A percentile compares a stretch with the other conserved stretches of the same genome.
Conservation (phyloP, 2,797 vertebrate genomes). For the Threskiornis aethiopicus region DNA sequence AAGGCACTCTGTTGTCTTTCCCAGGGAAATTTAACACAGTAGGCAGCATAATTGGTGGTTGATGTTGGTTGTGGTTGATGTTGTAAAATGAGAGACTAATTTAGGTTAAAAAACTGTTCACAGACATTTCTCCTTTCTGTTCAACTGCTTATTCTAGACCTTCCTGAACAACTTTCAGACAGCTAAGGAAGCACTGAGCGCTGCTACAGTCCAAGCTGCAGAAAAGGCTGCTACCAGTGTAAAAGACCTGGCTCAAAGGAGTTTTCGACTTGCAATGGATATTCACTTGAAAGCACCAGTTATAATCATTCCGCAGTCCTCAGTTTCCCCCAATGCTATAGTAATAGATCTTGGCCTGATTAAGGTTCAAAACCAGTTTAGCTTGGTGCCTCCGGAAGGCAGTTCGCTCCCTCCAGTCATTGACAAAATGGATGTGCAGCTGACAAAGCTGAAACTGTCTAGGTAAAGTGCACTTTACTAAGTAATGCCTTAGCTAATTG, state of each 20-base stretch:
- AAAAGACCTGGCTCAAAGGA: constrained; percentile 89
- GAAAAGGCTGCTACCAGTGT: constrained; percentile 92
- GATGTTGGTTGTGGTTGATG: not conserved
- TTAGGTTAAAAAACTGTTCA: not conserved
- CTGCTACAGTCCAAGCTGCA: constrained; percentile 90
- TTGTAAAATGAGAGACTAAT: not conserved
- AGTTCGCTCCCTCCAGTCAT: constrained; percentile 79
- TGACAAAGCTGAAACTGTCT: constrained; percentile 84
- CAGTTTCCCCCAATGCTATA: constrained; percentile 82
- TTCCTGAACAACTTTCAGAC: constrained; percentile 84
- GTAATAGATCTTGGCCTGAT: constrained; percentile 92
- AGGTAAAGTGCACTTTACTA: constrained; percentile 70
- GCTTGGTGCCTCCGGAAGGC: constrained; percentile 69
- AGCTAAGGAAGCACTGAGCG: constrained; percentile 86
- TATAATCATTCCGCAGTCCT: constrained; percentile 91
- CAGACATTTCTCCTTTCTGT: not conserved
- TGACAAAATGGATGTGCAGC: constrained; percentile 83
- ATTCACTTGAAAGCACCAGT: constrained; percentile 91
- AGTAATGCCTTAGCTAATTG: not conserved
- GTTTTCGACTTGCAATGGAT: constrained; percentile 86
- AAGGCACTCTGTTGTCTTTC: not conserved
- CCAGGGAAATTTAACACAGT: not conserved
- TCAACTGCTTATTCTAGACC: constrained; percentile 56
- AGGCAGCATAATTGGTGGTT: not conserved
- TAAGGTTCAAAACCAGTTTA: constrained; percentile 83